phyloP scores from a whole-genome alignment of 2,888 invertebrate species.

The Creontiades dilutus region DNA sequence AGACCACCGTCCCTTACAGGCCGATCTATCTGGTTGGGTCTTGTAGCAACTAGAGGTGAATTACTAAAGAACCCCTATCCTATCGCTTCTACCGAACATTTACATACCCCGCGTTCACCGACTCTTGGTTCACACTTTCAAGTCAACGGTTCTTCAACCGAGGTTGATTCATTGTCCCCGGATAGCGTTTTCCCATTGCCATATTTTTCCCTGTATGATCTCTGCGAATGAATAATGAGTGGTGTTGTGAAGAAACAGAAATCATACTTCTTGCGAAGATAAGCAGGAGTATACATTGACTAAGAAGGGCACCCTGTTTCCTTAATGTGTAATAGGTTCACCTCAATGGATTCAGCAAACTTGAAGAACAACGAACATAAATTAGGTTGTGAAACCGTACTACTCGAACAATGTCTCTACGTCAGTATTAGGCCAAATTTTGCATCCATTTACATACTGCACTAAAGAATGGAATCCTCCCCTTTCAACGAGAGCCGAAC shows the following conservation, averaged over 20 bases:
- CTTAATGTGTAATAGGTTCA: no score
- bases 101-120: not conserved
- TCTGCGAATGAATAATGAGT: not conserved
- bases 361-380: no score
- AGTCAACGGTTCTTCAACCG: not conserved
- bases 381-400: no score
- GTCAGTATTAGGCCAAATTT: no score
- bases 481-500: no score
- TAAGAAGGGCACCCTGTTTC: no score
- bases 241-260: not conserved
- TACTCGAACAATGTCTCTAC: no score
- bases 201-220: not conserved
- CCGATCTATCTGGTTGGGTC: not conserved
- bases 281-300: no score
- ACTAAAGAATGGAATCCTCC: no score
- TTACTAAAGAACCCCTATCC: conserved; percentile 23
- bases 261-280: not conserved
- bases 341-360: no score
- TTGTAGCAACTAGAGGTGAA: conserved; percentile 33
- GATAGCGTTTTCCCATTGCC: not conserved
- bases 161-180: not conserved
- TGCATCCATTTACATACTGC: no score
- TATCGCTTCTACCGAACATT: conserved; percentile 27
- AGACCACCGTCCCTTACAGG: conserved; percentile 14
- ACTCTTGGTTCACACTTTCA: not conserved